These are phyloP conservation scores for Lepus oiostolus DNA, from an alignment of 2,797 vertebrate genomes.

Conservation along the genomic window DNA sequence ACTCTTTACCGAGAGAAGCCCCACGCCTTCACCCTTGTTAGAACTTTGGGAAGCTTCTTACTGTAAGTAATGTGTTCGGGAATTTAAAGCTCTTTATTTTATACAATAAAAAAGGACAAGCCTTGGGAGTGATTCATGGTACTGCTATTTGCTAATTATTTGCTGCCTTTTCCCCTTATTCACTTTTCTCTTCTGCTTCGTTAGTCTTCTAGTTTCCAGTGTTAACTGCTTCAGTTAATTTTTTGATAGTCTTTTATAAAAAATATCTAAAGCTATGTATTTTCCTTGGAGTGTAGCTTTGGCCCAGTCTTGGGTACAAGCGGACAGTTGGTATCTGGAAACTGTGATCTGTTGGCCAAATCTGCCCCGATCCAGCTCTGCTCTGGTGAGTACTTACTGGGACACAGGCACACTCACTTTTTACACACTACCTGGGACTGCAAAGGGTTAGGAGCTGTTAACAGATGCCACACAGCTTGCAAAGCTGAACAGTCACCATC, in stretches of 20 bases:
- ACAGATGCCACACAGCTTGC: accelerated
- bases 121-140: no score
- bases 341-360: neutral
- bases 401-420: neutral
- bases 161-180: neutral
- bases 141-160: no score
- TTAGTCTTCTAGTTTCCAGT: neutral
- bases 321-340: neutral
- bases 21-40: neutral
- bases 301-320: neutral
- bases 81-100: constrained; percentile 64
- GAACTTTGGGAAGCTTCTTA: neutral
- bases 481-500: neutral
- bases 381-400: neutral
- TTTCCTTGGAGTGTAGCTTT: neutral
- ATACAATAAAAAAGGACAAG: neutral
- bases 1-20: neutral
- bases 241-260: neutral
- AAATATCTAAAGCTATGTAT: neutral
- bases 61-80: neutral
- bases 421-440: neutral
- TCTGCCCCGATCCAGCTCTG: neutral
- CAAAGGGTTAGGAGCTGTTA: no score
- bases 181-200: no score
- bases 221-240: neutral